These are phyloP conservation scores for Haliclona indistincta DNA, from an alignment of 37 sponge, comb jelly and placozoan species.

Conservation along the genomic window DNA sequence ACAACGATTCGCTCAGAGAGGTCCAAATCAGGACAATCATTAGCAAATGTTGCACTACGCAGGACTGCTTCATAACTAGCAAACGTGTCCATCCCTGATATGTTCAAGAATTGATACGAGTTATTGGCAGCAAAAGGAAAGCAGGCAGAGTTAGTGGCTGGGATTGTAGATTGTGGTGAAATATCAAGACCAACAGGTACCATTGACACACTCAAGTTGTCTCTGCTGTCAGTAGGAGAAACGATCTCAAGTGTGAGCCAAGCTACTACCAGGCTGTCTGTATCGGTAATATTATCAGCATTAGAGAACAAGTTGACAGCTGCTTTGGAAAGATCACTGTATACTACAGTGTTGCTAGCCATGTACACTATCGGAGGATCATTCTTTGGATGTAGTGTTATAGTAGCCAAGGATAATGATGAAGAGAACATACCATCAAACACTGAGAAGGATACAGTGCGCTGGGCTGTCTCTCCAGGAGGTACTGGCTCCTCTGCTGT, in stretches of 20 bases:
- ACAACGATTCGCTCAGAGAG: conserved; percentile 8
- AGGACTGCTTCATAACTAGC: conserved; percentile 29
- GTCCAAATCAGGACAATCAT: conserved; percentile 22
- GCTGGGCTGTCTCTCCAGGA: neutral
- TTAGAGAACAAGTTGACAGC: conserved; percentile 23
- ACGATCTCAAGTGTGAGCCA: neutral
- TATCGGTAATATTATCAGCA: conserved; percentile 23
- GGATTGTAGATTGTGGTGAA: neutral
- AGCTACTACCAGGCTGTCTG: neutral
- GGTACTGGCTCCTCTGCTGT: conserved; percentile 36
- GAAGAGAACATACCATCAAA: conserved; percentile 9
- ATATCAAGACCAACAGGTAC: neutral
- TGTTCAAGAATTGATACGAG: conserved; percentile 4
- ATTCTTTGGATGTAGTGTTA: conserved; percentile 22
- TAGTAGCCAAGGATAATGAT: conserved; percentile 1
- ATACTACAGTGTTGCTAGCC: conserved; percentile 14
- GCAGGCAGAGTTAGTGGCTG: neutral
- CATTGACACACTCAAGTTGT: no score
- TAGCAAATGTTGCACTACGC: conserved; percentile 31
- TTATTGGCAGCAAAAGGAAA: neutral
- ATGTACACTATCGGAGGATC: conserved; percentile 22
- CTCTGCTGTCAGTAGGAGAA: neutral
- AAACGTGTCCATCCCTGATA: conserved; percentile 24
- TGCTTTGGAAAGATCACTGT: conserved; percentile 3
- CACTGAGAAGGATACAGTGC: conserved; percentile 13